Conservation (phyloP, 2,113 vertebrate genomes). For the Microcebus ravelobensis region DNA sequence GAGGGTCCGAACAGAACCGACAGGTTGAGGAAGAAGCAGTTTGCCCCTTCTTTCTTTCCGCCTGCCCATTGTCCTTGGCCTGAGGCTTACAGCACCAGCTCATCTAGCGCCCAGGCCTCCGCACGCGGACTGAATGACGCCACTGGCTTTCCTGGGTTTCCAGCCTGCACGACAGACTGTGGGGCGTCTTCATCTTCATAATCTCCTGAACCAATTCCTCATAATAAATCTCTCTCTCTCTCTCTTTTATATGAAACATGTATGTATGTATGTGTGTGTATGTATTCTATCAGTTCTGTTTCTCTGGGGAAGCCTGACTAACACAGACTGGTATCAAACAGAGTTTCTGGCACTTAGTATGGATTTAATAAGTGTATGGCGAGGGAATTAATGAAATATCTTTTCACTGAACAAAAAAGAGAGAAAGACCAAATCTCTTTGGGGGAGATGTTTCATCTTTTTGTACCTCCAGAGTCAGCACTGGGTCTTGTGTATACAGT, state of each 20-base stretch:
- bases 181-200: not conserved
- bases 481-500: fast-evolving
- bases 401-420: not conserved
- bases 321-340: not conserved
- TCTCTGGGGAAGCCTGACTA: not conserved
- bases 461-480: not conserved
- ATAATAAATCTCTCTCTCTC: not conserved
- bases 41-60: not conserved
- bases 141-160: not conserved
- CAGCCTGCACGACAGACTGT: not conserved
- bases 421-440: not conserved
- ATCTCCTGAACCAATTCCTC: not conserved
- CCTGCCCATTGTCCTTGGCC: not conserved
- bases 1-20: not conserved
- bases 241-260: not conserved
- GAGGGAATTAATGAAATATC: not conserved
- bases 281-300: not conserved
- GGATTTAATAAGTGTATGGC: not conserved
- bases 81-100: not conserved
- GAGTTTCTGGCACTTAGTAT: not conserved
- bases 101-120: not conserved
- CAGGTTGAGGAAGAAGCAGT: not conserved
- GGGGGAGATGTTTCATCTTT: not conserved
- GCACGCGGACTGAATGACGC: not conserved
- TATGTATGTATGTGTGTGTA: not conserved